Evolutionary conservation across 2,113 vertebrate species (phyloP).

Genomic region (Zonotrichia leucophrys): DNA sequence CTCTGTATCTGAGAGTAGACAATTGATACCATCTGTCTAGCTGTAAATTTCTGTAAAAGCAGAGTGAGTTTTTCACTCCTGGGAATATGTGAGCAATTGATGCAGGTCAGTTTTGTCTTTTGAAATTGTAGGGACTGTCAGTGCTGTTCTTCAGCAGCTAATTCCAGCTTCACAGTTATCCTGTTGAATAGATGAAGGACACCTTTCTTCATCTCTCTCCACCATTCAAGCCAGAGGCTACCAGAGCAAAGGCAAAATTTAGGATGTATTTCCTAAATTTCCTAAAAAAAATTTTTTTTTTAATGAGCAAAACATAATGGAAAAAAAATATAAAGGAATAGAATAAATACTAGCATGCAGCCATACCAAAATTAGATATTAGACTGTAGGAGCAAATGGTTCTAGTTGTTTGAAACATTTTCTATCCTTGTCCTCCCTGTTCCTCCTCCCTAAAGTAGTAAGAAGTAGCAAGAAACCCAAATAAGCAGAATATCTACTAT

Average conservation of each 20-base stretch:
- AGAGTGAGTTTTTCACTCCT: neutral
- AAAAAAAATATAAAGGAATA: neutral
- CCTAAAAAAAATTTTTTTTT: too few species aligned
- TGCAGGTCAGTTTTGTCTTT: neutral
- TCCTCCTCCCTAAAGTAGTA: neutral
- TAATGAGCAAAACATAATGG: neutral
- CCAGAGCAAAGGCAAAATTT: neutral
- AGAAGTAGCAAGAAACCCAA: neutral
- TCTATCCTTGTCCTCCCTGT: neutral
- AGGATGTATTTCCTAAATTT: neutral
- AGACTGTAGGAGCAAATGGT: neutral
- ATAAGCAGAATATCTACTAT: neutral
- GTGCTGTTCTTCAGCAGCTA: neutral
- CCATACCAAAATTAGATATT: neutral
- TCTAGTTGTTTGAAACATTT: neutral
- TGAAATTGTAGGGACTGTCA: neutral
- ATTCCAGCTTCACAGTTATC: neutral
- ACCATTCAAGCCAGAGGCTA: neutral
- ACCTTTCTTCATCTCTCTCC: neutral
- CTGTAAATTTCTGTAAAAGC: neutral
- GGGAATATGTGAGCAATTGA: neutral
- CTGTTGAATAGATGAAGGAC: neutral
- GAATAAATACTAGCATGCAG: neutral
- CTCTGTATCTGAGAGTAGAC: neutral
- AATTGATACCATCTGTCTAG: neutral